Base-by-base conservation (phyloP, 1,140 invertebrate genomes). In the Zaprionus nigranus region DNA sequence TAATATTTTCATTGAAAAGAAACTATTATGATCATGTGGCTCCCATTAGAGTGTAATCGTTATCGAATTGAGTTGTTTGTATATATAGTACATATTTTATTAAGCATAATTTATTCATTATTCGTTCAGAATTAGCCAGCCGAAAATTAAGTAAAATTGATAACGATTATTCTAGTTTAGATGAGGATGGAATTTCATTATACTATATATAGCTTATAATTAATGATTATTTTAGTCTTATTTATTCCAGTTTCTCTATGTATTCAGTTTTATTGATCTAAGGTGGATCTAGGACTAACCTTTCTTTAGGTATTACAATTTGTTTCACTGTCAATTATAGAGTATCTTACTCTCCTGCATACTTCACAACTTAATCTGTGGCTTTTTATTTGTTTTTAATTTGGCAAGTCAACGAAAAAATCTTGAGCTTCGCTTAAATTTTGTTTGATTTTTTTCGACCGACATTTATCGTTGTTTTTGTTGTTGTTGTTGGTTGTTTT, bases 361-460 rank as follows among this genome's bases (percentile, higher is more conserved):
- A 46, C n/a, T 20, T 0, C 12, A 40, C 5, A 38, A 40, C 2
- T 40, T 43, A 3, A 34, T 58, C 3, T 5, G 15, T 36, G 12
- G 28, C 54, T 73, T 66, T 70, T 5, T 3, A 36, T 64, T 26
- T 34, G 24, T 54, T 60, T 30, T 26, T 61, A 57, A 56, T 79
- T 78, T 81, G 75, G 30, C 72, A 78, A 59, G 40, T 43, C 36
- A 64, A 67, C 64, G 61, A 74, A 78, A 76, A 76, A 64, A 81
- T 68, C 65, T 85, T 68, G 71, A 74, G 56, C 56, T 75, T 60
- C 56, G 81, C 62, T 82, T 77, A 61, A 46, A 46, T 17, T 46
- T 17, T 46, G 40, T 46, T 46, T 46, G 40, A n/a, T 72, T 36
- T 67, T 69, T 58, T 46, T 49, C 26, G 38, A 43, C 12, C 15